A percentile compares a stretch with the other conserved stretches of the same genome.
phyloP scores from a whole-genome alignment of 1,140 invertebrate genomes.

The Zeugodacus cucurbitae region DNA sequence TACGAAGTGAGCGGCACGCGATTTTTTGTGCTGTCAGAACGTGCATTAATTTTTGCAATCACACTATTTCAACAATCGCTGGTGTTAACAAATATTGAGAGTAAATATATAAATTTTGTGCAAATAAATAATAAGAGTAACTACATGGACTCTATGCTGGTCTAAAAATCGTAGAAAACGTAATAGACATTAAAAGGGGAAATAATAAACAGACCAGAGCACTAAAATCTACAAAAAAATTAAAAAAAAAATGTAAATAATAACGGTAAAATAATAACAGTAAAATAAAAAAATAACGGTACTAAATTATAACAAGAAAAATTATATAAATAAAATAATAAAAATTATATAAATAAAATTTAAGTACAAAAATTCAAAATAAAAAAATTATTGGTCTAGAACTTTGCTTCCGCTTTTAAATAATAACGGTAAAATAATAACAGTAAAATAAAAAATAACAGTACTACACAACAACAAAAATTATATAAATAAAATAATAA shows the following conservation, averaged over 20 bases:
- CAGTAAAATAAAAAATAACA: background rate
- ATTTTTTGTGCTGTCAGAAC: background rate
- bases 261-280: background rate
- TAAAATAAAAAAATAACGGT: background rate
- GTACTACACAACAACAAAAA: too few species aligned
- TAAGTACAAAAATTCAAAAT: background rate
- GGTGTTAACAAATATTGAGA: background rate
- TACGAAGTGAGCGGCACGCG: background rate
- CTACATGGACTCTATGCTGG: too few species aligned
- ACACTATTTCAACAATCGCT: background rate
- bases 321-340: background rate
- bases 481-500: too few species aligned
- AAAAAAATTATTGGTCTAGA: too few species aligned
- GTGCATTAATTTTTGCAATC: background rate
- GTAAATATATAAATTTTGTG: too few species aligned
- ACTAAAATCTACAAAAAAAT: background rate
- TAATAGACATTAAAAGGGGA: background rate
- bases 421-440: background rate
- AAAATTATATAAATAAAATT: background rate
- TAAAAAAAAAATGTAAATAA: background rate
- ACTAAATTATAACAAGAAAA: background rate
- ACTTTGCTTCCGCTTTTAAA: too few species aligned
- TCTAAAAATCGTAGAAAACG: background rate
- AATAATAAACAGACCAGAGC: background rate
- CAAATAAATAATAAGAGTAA: too few species aligned